Evolutionary conservation across 2,888 invertebrate species (phyloP).

Genomic region (Aphidoletes aphidimyza): DNA sequence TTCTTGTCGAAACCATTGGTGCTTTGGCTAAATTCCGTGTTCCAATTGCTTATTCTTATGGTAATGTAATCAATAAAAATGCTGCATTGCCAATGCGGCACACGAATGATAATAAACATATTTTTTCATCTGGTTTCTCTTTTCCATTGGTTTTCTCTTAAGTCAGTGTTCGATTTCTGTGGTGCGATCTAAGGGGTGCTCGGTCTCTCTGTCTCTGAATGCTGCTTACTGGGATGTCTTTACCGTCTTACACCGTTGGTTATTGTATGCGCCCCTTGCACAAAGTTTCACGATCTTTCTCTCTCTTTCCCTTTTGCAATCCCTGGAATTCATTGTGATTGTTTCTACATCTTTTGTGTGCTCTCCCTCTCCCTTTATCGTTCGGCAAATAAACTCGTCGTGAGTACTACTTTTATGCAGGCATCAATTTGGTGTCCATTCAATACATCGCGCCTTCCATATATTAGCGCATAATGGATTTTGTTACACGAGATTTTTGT

Average conservation of each 20-base stretch:
- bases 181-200: not conserved
- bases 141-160: not conserved
- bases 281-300: not conserved
- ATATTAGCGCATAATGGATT: conserved; percentile 8
- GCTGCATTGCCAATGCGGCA: conserved; percentile 44
- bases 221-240: not conserved
- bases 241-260: not conserved
- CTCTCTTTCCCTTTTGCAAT: not conserved
- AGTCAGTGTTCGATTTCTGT: not conserved
- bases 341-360: not conserved
- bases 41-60: conserved; percentile 49
- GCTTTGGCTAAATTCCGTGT: not conserved
- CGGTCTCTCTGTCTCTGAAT: not conserved
- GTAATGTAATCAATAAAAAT: conserved; percentile 51
- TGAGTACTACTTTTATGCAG: not conserved
- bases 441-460: not conserved
- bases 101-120: conserved; percentile 49
- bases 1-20: too few relatives aligned
- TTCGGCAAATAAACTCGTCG: not conserved
- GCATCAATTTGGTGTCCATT: conserved; percentile 20
- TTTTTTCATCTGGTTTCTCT: not conserved
- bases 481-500: not conserved
- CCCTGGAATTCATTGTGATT: not conserved
- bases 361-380: not conserved
- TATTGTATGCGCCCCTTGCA: not conserved